Percentiles rank a stretch among this genome's conserved stretches.
Evolutionary conservation across 30 jellyfish, hydroid and myxozoan species (phyloP).

Genomic region (Nemopilema nomurai): DNA sequence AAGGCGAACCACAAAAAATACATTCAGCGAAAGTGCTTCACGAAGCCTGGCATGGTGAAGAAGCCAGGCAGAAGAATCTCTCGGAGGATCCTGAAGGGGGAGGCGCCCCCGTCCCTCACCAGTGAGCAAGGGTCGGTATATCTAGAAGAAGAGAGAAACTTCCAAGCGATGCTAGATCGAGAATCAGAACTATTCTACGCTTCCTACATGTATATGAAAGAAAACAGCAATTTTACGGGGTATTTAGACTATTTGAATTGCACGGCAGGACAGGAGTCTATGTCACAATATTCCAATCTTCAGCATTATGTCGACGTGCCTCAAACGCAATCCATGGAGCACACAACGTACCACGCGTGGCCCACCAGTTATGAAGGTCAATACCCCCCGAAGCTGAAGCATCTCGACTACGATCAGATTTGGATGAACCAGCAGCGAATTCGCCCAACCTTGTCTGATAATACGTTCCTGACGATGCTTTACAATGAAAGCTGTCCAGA

Average conservation of each 20-base stretch:
- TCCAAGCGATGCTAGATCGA: conserved; percentile 38
- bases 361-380: not conserved
- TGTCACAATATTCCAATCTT: not conserved
- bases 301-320: not conserved
- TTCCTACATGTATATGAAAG: conserved; percentile 26
- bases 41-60: conserved; percentile 12
- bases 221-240: not conserved
- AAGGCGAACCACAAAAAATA: conserved; percentile 36
- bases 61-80: not conserved
- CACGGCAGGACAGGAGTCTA: not conserved
- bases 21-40: conserved; percentile 43
- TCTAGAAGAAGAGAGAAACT: conserved; percentile 12
- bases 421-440: conserved; percentile 26
- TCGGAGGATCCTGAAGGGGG: not conserved
- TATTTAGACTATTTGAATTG: not conserved
- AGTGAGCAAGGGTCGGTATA: conserved; percentile 4
- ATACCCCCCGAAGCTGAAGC: conserved; percentile 43
- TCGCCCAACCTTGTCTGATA: conserved; percentile 2
- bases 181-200: conserved; percentile 26
- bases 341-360: not conserved
- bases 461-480: conserved; percentile 8
- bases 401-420: conserved; percentile 25
- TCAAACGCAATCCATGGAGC: not conserved
- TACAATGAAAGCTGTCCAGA: conserved; percentile 11
- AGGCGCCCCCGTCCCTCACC: not conserved